phyloP scores from a whole-genome alignment of 2,888 invertebrate species.

The Drosophila ustulata region DNA sequence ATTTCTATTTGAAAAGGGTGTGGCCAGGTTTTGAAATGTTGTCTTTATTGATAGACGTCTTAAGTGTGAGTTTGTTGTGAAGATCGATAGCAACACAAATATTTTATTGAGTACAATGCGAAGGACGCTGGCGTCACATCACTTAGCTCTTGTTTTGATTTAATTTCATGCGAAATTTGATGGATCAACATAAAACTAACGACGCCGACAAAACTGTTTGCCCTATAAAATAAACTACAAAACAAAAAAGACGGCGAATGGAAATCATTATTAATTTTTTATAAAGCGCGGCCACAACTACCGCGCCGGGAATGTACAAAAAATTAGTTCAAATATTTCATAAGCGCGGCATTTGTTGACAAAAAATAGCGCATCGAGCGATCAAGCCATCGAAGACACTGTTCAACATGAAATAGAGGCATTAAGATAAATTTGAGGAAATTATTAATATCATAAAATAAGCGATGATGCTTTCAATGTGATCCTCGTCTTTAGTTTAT shows the following conservation, averaged over 20 bases:
- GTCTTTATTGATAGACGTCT: not conserved
- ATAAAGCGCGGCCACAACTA: constrained; percentile 32
- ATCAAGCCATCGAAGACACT: constrained; percentile 36
- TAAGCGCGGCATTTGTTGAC: constrained; percentile 51
- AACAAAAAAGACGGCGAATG: constrained; percentile 10
- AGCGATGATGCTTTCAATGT: too few relatives aligned
- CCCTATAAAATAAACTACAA: constrained; percentile 25
- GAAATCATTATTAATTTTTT: constrained; percentile 52
- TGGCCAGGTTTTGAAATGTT: constrained; percentile 23
- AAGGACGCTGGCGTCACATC: constrained; percentile 41
- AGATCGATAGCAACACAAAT: constrained; percentile 10
- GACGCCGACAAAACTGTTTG: constrained; percentile 33
- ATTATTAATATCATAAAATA: too few relatives aligned
- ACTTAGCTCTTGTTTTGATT: constrained; percentile 6
- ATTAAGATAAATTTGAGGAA: too few relatives aligned
- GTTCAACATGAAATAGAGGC: not conserved
- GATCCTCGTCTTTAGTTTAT: too few relatives aligned
- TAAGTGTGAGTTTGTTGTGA: not conserved
- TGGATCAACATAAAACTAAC: constrained; percentile 47
- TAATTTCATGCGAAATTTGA: constrained; percentile 28
- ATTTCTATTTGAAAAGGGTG: constrained; percentile 52
- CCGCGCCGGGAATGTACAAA: constrained; percentile 14
- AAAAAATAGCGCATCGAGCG: constrained; percentile 56
- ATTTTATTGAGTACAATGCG: constrained; percentile 15
- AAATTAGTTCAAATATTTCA: constrained; percentile 61